phyloP scores from a whole-genome alignment of 1,140 invertebrate species.

The Tribolium castaneum region DNA sequence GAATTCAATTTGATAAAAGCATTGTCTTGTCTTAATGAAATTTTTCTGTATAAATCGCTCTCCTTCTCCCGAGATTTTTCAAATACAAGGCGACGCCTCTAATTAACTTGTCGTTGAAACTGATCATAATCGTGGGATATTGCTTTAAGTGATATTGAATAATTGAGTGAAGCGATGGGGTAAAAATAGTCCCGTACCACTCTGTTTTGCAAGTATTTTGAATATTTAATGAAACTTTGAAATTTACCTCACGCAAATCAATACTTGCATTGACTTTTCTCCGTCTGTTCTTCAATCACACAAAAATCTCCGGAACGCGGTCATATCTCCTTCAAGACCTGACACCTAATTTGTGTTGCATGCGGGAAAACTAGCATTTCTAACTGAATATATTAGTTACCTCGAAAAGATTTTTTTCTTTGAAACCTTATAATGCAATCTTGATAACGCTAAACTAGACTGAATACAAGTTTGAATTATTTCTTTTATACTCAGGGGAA shows the following conservation, averaged over 20 bases:
- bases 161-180: neutral
- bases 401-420: neutral
- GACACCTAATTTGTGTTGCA: neutral
- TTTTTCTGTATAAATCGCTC: conserved; percentile 4
- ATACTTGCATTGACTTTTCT: conserved; percentile 7
- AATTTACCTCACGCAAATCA: conserved; percentile 1
- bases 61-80: conserved; percentile 1
- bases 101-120: conserved; percentile 13
- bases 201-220: conserved; percentile 27
- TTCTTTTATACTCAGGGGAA: neutral
- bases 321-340: neutral
- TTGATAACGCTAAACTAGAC: neutral
- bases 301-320: neutral
- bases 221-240: conserved; percentile 2
- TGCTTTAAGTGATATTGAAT: neutral
- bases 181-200: conserved; percentile 7
- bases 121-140: conserved; percentile 5
- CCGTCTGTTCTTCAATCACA: neutral
- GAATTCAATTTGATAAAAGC: conserved; percentile 16
- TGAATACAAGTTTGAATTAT: neutral
- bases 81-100: neutral
- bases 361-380: neutral
- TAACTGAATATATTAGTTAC: neutral
- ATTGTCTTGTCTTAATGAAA: conserved; percentile 19
- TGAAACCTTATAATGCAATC: conserved; percentile 1